phyloP scores from a whole-genome alignment of 2,888 invertebrate species.

The Platypus cylindrus region DNA sequence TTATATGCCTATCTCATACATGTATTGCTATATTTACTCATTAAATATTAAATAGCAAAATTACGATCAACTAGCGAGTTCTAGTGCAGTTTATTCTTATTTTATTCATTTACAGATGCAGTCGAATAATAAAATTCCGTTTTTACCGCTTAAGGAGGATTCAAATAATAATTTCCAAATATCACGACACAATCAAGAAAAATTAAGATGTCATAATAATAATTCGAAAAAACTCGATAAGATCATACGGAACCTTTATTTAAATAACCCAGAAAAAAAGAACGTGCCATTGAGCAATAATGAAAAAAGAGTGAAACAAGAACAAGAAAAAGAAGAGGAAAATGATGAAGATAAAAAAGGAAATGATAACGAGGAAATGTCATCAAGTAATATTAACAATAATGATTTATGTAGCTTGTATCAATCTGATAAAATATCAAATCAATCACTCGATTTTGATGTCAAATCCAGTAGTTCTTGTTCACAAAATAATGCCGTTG shows the following conservation, averaged over 20 bases:
- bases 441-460: too few species aligned
- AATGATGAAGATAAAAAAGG: neutral
- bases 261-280: conserved; percentile 5
- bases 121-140: too few species aligned
- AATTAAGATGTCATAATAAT: conserved; percentile 13
- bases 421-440: too few species aligned
- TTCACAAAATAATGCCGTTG: too few species aligned
- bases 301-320: conserved; percentile 3
- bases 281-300: too few species aligned
- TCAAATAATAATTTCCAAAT: conserved; percentile 27
- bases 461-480: too few species aligned
- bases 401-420: too few species aligned
- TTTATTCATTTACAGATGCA: conserved; percentile 14
- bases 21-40: too few species aligned
- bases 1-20: too few species aligned
- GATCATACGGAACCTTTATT: conserved; percentile 6
- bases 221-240: conserved; percentile 8
- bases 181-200: conserved; percentile 7
- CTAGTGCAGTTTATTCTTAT: neutral
- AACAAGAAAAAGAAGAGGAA: conserved; percentile 1
- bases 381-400: too few species aligned
- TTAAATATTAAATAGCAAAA: neutral
- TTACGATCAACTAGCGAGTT: neutral
- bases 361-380: too few species aligned
- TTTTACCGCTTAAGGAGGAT: conserved; percentile 19